Evolutionary conservation across 1,140 invertebrate species (phyloP), one percentile per base, ranked within the genome.

Genomic region (Scaptomyza pallida): DNA sequence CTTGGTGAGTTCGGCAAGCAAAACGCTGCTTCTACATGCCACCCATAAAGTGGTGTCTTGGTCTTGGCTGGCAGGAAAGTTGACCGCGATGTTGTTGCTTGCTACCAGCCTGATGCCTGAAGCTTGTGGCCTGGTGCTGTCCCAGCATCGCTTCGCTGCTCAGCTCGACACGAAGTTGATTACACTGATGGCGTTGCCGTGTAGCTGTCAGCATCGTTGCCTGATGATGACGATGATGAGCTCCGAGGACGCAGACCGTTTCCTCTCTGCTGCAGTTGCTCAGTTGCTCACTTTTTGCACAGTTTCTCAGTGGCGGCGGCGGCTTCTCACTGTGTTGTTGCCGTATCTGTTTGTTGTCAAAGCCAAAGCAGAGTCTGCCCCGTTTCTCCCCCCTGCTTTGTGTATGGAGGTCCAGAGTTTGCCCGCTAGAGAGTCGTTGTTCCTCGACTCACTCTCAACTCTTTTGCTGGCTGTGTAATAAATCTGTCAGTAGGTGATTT

Each of bases 401-500:
- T 59, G 35, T 67, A n/a, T n/a, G 71, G 30, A 4, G 33, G 33
- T 37, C 57, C 75, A 74, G 70, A 57, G 70, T 63, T 69, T 82
- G 70, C 40, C 47, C 41, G 45, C 41, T 57, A 9, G 50, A 63
- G 70, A 43, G 30, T 63, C 47, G 65, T 35, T 12, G 33, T 63
- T 62, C 52, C 69, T 62, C 52, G 37, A 19, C 48, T 51, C 63
- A 55, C 54, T 45, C 54, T 45, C 56, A 47, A 50, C 63, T 60
- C 52, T 35, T n/a, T 30, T n/a, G 55, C 76, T 75, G 54, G 70
- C 61, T 74, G 78, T 88, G 82, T 86, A 86, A 89, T 86, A 89
- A 86, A 89, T 86, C 78, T 86, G 83, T 86, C 82, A 86, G 83
- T 82, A 86, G 83, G 82, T 86, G 82, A 89, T 86, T 86, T 86